Base-by-base conservation (phyloP, 2,888 invertebrate species). In the Aporophyla nigra region DNA sequence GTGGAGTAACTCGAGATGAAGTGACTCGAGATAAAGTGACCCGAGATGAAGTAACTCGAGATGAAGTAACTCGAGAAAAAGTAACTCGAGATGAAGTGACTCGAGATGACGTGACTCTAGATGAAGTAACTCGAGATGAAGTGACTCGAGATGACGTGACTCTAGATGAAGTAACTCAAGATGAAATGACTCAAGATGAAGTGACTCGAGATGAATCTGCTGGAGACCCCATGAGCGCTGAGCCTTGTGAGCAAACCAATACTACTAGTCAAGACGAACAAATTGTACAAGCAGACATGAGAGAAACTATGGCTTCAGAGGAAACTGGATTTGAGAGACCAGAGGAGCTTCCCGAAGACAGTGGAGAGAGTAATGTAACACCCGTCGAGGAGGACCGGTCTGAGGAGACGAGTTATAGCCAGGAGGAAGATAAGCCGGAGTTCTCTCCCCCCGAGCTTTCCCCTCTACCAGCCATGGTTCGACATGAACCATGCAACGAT, bases 211-310 rank as follows among this genome's bases (percentile, higher is more conserved):
- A 70, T 21, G 82, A 79, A 71, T 49, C 72, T 73, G 74, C 53
- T 21, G 65, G 51, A 7, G 79, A 80, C 33, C 51, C 75, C 10
- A 74, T 76, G 21, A 77, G 5, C 12, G 59, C 46, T 7, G 85
- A 80, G 16, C 69, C 75, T 62, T 75, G 56, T 21, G 79, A 85
- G 43, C 70, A 21, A 40, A 65, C 62, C 27, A 83, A 83, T 46
- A 62, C 83, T 58, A 61, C 85, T 84, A 87, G 86, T 85, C 87
- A 88, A 71, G 84, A 79, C 2, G 82, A 87, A 82, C 86, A 82
- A 83, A 83, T 49, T 68, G 68, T 66, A 61, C 70, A 73, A 46
- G 53, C 53, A 12, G 71, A 71, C 6, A 54, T 21, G 7, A 82
- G 56, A 6, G 72, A 80, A 49, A 73, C 59, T n/a, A 43, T 65